Base-by-base conservation (phyloP, 2,113 vertebrate genomes). In the Pagrus major region DNA sequence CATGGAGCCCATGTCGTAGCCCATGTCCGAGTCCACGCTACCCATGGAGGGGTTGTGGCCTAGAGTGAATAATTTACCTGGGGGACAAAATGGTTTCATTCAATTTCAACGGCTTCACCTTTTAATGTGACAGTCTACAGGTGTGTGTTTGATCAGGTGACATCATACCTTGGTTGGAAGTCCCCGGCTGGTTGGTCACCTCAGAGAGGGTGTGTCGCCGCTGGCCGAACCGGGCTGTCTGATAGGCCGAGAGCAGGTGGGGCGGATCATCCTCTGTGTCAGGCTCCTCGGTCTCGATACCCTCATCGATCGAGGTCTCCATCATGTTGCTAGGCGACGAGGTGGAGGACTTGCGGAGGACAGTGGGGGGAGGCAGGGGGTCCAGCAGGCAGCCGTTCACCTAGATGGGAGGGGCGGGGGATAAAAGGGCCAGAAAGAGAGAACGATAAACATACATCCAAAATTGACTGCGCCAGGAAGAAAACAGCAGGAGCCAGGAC, bases 241-340 rank as follows among this genome's bases (percentile, higher is more conserved):
- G 97, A 88, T 97, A 96, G 16, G 96, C 95, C 0, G 96, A 95
- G 1, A 97, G 96, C 9, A 96, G 89, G 46, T 96, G 96, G 0
- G 95, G 86, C 0, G 96, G 95, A 76, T 99, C 98, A 3, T 98
- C 97, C 67, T 98, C 97, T 0, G 95, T 73, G 66, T 98, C 97
- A 0, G 92, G 92, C 2, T 95, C 97, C 76, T 99, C 97, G 0
- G 97, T 91, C 94, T 99, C 98, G 0, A 99, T 95, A 0, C 98
- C 98, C 84, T 99, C 98, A 0, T 99, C 98, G 0, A 99, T 99
- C 0, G 97, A 99, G 0, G 96, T 98, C 85, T 99, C 98, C 97
- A 99, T 99, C 97, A 98, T 96, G 94, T 96, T 98, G 92, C 95
- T 96, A 12, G 97, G 97, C 31, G 97, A 95, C 0, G 97, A 97